Percentiles rank a stretch among this genome's conserved stretches.
Conservation (phyloP, 2,113 vertebrate genomes). For the Alces alces region DNA sequence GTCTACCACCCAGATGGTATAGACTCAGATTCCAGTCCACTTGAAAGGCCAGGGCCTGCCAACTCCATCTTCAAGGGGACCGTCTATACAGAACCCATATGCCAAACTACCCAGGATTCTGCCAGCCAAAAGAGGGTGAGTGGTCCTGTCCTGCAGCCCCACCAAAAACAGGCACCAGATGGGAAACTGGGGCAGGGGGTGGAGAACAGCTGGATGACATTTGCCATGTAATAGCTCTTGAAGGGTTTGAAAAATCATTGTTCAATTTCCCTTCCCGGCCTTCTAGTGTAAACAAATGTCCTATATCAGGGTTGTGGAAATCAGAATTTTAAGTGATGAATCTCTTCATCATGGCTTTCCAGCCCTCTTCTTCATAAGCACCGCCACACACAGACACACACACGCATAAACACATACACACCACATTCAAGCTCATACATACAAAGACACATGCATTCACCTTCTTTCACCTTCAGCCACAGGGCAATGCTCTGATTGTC, state of each 20-base stretch:
- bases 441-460: background rate
- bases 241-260: slow-evolving; percentile 56
- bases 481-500: background rate
- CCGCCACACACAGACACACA: fast-evolving
- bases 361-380: background rate
- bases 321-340: background rate
- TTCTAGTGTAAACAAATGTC: slow-evolving; percentile 50
- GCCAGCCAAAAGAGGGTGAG: slow-evolving; percentile 48
- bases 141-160: slow-evolving; percentile 32
- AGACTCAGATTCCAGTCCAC: slow-evolving; percentile 23
- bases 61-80: slow-evolving; percentile 37
- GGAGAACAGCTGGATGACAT: slow-evolving; percentile 64
- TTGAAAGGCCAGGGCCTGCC: slow-evolving; percentile 37
- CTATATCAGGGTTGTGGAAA: background rate
- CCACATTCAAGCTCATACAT: background rate
- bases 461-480: background rate
- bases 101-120: slow-evolving; percentile 27
- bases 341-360: background rate
- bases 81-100: background rate
- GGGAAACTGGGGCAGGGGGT: slow-evolving; percentile 40
- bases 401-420: too few relatives aligned
- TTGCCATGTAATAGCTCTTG: slow-evolving; percentile 47
- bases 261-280: slow-evolving; percentile 46
- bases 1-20: slow-evolving; percentile 43
- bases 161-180: slow-evolving; percentile 52